Evolutionary conservation across 1,140 invertebrate species (phyloP), one percentile per base, ranked within the genome.

Genomic region (Tetramorium alpestre): DNA sequence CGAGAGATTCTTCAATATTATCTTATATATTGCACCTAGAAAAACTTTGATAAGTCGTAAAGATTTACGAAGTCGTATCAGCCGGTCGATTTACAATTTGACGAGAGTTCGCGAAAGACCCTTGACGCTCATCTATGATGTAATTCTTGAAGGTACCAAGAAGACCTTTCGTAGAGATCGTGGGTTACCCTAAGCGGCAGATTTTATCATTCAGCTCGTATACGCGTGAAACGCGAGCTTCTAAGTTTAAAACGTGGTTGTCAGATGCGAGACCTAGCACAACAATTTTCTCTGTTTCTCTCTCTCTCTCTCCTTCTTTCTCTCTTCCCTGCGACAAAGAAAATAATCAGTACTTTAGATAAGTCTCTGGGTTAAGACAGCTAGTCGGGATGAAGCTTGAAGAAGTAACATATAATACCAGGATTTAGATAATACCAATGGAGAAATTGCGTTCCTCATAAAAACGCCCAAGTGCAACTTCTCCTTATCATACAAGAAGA

Each of bases 71-170:
- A 77, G 65, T 75, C 28, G 18, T 41, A 58, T 44, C 77, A 44
- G 28, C 41, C 58, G 44, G 51, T 70, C 25, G 81, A 80, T 65
- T 89, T 88, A 75, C 75, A 86, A 88, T 62, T 86, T 80, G 73
- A 88, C 87, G 47, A 89, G 67, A 56, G 16, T 22, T 64, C 22
- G 67, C 38, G 18, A 47, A 25, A 44, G 64, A 77, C 47, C 33
- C 65, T 88, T 77, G 22, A 85, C 22, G n/a, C n/a, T 8, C 22
- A 47, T 70, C 49, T 18, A 2, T 62, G 8, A 2, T 11, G 22
- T 69, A 25, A 0, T 70, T 8, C 28, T 47, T 47, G 28, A 58
- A 65, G 54, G n/a, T 47, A 28, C 25, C 18, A n/a, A 54, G n/a
- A 85, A 70, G 33, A 64, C 22, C 4, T 54, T 56, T 44, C 41